Conservation (phyloP, 2,113 vertebrate species). For the Cacatua alba region DNA sequence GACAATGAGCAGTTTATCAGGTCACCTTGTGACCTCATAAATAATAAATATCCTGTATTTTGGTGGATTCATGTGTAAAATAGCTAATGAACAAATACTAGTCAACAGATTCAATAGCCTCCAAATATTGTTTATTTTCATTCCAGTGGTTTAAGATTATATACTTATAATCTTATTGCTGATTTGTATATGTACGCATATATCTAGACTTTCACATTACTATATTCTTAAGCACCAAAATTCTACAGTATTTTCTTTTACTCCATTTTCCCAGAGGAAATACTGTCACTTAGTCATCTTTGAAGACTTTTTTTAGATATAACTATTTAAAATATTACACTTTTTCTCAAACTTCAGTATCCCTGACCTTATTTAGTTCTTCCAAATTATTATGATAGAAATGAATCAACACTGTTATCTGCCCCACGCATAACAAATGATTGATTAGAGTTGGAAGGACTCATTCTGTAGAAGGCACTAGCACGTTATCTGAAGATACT, state of each 20-base stretch:
- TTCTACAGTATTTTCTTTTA: not conserved
- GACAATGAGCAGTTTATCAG: not conserved
- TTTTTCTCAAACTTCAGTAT: not conserved
- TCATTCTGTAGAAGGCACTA: not conserved
- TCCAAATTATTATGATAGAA: not conserved
- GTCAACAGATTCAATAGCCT: not conserved
- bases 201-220: not conserved
- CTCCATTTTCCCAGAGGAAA: not conserved
- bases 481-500: not conserved
- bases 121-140: not conserved
- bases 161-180: not conserved
- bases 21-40: not conserved
- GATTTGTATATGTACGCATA: not conserved
- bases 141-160: not conserved
- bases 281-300: not conserved
- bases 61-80: not conserved
- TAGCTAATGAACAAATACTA: not conserved
- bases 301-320: not conserved
- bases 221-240: not conserved
- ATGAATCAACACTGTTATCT: not conserved
- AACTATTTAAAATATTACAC: not conserved
- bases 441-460: not conserved
- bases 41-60: not conserved
- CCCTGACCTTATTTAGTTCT: not conserved
- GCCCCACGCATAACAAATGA: conserved; percentile 1